Conservation (phyloP, 53 echinoderm and acorn worm species). For the Luidia sarsii region DNA sequence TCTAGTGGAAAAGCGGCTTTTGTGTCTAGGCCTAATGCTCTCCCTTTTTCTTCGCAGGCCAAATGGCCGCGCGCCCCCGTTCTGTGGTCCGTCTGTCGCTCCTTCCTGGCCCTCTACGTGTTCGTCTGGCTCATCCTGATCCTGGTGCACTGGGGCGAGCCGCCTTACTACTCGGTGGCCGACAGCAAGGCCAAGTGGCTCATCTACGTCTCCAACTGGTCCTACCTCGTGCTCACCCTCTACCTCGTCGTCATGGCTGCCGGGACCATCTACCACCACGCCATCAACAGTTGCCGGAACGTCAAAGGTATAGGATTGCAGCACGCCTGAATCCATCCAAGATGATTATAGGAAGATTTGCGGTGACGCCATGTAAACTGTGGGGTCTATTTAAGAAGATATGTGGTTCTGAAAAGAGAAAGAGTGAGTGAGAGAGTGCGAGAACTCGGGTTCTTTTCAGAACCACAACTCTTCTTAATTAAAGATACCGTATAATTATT, state of each 20-base stretch:
- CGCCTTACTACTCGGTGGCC: conserved; percentile 55
- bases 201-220: conserved; percentile 92
- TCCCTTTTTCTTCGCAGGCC: conserved; percentile 6
- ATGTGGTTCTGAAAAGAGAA: too few species aligned
- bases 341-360: too few species aligned
- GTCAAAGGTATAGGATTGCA: conserved; percentile 17
- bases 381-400: too few species aligned
- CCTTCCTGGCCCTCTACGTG: conserved; percentile 66
- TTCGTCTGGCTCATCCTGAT: conserved; percentile 57
- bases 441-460: too few species aligned
- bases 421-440: too few species aligned
- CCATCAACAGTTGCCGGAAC: conserved; percentile 1
- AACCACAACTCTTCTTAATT: too few species aligned
- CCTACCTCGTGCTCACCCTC: conserved; percentile 43
- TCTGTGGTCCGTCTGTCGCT: conserved; percentile 68
- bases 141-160: conserved; percentile 64
- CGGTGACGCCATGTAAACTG: too few species aligned
- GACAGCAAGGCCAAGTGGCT: conserved; percentile 92
- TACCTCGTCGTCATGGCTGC: conserved; percentile 50
- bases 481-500: too few species aligned
- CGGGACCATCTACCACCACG: conserved; percentile 41
- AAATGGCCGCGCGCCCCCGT: conserved; percentile 71
- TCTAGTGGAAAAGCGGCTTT: background rate
- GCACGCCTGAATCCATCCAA: too few species aligned
- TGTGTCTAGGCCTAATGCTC: background rate